These are phyloP conservation scores for Chrysina gloriosa DNA, from an alignment of 2,888 invertebrate species.

Conservation along the genomic window DNA sequence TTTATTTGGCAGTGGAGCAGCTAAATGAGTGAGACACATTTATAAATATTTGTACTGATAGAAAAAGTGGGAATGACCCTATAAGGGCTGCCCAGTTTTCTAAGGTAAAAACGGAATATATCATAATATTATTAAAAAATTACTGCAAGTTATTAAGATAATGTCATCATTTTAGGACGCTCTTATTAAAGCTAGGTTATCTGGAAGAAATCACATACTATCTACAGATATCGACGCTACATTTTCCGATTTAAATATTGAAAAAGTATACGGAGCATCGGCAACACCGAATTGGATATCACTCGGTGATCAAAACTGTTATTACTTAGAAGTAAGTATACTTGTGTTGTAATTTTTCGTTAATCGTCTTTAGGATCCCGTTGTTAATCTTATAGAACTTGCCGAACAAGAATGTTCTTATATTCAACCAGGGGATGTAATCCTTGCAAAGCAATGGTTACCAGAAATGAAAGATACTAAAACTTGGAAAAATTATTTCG, in stretches of 20 bases:
- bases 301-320: constrained; percentile 57
- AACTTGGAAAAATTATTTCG: constrained; percentile 58
- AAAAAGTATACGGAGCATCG: constrained; percentile 60
- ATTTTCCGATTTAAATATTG: constrained; percentile 58
- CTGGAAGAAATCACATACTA: constrained; percentile 57
- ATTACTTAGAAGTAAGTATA: constrained; percentile 59
- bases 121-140: too few species aligned
- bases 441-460: constrained; percentile 58
- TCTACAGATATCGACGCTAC: constrained; percentile 60
- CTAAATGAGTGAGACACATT: too few species aligned
- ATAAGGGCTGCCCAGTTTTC: too few species aligned
- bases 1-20: too few species aligned
- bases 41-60: too few species aligned
- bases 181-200: constrained; percentile 58
- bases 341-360: not conserved
- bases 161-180: constrained; percentile 56
- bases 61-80: too few species aligned
- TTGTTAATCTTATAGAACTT: constrained; percentile 54
- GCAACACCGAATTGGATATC: constrained; percentile 58
- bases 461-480: constrained; percentile 55
- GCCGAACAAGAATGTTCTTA: constrained; percentile 55
- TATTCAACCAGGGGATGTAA: constrained; percentile 56
- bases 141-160: not conserved
- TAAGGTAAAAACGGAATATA: too few species aligned
- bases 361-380: constrained; percentile 46